phyloP scores from a whole-genome alignment of 92 coral and sea anemone species.

The Zoanthus sociatus region DNA sequence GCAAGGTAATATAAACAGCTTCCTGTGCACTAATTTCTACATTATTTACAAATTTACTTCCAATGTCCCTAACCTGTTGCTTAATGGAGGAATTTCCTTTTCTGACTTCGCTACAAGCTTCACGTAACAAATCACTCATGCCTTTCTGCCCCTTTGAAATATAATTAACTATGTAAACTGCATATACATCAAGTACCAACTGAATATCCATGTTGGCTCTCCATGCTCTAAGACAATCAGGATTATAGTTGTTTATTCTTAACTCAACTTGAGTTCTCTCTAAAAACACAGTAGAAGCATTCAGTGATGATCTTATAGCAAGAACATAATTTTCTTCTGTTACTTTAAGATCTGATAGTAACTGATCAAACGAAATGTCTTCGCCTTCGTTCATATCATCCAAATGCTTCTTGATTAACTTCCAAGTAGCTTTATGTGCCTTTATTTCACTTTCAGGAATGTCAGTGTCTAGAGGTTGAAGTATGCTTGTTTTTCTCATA shows the following conservation, averaged over 20 bases:
- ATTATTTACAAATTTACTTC: conserved; percentile 8
- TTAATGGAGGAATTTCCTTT: conserved; percentile 35
- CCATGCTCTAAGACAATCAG: conserved; percentile 35
- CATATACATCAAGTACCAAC: background rate
- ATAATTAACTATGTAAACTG: too few relatives aligned
- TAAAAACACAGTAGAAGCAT: conserved; percentile 35
- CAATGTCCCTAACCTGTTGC: conserved; percentile 29
- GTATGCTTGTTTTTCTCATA: conserved; percentile 1
- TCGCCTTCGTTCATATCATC: background rate
- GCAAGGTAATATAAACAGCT: conserved; percentile 6
- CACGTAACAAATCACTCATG: conserved; percentile 44
- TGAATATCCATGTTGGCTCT: too few relatives aligned
- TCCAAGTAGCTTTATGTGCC: conserved; percentile 22
- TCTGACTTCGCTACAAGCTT: conserved; percentile 63
- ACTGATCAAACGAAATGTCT: too few relatives aligned
- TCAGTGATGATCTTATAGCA: background rate
- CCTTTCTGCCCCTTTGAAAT: conserved; percentile 49
- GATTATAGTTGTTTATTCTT: conserved; percentile 43
- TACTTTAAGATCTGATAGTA: conserved; percentile 6
- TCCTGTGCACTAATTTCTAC: too few relatives aligned
- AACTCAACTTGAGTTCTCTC: conserved; percentile 41
- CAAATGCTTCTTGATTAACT: conserved; percentile 19
- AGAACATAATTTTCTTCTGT: conserved; percentile 29
- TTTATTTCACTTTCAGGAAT: conserved; percentile 1
- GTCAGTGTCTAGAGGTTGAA: conserved; percentile 26